Percentiles rank a stretch among this genome's conserved stretches.
Evolutionary conservation across 2,113 vertebrate species (phyloP).

Genomic region (Callocephalon fimbriatum): DNA sequence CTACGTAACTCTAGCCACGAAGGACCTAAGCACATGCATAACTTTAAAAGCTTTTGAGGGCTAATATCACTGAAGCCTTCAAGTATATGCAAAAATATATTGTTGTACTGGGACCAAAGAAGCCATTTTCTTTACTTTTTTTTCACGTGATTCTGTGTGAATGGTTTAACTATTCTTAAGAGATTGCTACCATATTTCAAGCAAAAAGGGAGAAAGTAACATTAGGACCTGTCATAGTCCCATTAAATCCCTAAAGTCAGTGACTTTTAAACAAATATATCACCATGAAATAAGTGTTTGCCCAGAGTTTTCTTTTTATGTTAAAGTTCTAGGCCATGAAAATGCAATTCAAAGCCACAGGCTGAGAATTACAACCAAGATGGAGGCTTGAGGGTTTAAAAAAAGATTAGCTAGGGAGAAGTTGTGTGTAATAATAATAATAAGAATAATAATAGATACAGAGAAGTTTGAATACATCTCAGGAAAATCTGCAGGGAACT

Average conservation of each 20-base stretch:
- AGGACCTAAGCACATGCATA: not conserved
- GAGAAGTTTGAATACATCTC: not conserved
- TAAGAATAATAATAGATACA: not conserved
- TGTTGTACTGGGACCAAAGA: not conserved
- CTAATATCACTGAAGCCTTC: not conserved
- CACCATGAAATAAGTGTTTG: not conserved
- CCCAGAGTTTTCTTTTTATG: not conserved
- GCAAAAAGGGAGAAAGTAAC: not conserved
- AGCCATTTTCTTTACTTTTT: not conserved
- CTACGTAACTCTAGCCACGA: not conserved
- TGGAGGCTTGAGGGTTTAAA: not conserved
- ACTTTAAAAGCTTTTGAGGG: not conserved
- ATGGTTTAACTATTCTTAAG: not conserved
- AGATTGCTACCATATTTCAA: not conserved
- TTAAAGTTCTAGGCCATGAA: not conserved
- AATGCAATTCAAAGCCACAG: not conserved
- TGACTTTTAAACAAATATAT: not conserved
- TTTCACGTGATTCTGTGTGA: not conserved
- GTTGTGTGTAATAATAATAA: not conserved
- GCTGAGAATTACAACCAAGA: not conserved
- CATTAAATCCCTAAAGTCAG: not conserved
- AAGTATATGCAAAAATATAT: not conserved
- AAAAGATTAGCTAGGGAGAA: not conserved
- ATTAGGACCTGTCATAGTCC: not conserved
- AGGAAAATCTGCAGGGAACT: not conserved